Conservation (phyloP, 2,797 vertebrate genomes). For the Pelobates cultripes region DNA sequence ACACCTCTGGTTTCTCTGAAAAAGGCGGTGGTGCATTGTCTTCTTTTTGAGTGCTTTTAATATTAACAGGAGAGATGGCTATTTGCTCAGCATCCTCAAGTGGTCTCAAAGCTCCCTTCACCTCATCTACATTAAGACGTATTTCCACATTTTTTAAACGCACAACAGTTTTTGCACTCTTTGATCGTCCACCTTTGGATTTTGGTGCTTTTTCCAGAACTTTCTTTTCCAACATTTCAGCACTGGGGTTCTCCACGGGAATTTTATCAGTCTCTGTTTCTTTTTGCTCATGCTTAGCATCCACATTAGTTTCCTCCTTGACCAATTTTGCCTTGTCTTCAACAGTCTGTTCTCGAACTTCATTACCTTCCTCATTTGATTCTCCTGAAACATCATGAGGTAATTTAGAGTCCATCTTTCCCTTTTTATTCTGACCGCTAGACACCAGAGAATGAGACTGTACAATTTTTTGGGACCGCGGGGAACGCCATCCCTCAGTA, state of each 20-base stretch:
- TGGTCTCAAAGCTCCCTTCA: constrained; percentile 77
- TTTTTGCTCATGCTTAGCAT: constrained; percentile 68
- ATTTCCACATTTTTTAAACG: constrained; percentile 84
- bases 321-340: constrained; percentile 69
- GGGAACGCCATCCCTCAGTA: constrained; percentile 88
- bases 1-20: constrained; percentile 69
- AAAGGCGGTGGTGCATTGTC: constrained; percentile 63
- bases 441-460: constrained; percentile 70
- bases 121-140: constrained; percentile 80
- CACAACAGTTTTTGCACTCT: constrained; percentile 76
- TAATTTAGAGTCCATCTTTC: constrained; percentile 75
- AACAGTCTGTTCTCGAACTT: neutral
- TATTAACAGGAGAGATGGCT: constrained; percentile 71
- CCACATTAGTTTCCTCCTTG: constrained; percentile 55
- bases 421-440: constrained; percentile 77
- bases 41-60: constrained; percentile 75
- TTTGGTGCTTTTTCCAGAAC: constrained; percentile 71
- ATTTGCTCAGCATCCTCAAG: constrained; percentile 70
- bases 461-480: constrained; percentile 84
- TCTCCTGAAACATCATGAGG: constrained; percentile 61
- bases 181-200: constrained; percentile 79
- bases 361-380: constrained; percentile 65
- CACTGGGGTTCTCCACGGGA: constrained; percentile 60
- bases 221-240: constrained; percentile 77
- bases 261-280: constrained; percentile 69